Evolutionary conservation across 2,797 vertebrate genomes (phyloP).

Genomic region (Myotis daubentonii): DNA sequence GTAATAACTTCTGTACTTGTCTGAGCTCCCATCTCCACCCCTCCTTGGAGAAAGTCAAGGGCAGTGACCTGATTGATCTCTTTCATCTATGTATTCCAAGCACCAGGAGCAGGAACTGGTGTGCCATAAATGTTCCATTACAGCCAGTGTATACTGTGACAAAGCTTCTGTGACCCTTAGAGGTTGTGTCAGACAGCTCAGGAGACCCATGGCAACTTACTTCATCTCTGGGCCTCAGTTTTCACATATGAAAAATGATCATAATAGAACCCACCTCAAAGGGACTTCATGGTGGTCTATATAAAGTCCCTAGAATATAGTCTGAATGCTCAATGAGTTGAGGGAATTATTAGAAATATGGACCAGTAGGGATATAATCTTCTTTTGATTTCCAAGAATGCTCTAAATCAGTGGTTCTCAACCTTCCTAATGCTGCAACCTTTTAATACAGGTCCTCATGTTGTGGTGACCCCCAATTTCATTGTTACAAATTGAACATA

Average conservation of each 20-base stretch:
- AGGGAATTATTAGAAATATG: background rate
- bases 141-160: background rate
- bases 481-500: too few species aligned
- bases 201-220: background rate
- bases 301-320: background rate
- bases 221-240: background rate
- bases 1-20: background rate
- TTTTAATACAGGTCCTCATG: too few species aligned
- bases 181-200: background rate
- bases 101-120: background rate
- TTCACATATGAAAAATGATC: background rate
- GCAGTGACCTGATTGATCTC: background rate
- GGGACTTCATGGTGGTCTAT: background rate
- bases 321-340: background rate
- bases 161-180: background rate
- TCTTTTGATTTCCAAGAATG: background rate
- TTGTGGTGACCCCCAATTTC: too few species aligned
- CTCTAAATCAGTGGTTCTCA: too few species aligned
- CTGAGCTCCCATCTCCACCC: background rate
- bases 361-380: accelerated
- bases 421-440: too few species aligned
- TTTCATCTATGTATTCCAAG: background rate
- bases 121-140: background rate
- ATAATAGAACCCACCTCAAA: background rate
- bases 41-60: background rate